Percentiles rank a stretch among this genome's conserved stretches.
phyloP scores from a whole-genome alignment of 2,888 invertebrate genomes.

The Caenorhabditis sulstoni region DNA sequence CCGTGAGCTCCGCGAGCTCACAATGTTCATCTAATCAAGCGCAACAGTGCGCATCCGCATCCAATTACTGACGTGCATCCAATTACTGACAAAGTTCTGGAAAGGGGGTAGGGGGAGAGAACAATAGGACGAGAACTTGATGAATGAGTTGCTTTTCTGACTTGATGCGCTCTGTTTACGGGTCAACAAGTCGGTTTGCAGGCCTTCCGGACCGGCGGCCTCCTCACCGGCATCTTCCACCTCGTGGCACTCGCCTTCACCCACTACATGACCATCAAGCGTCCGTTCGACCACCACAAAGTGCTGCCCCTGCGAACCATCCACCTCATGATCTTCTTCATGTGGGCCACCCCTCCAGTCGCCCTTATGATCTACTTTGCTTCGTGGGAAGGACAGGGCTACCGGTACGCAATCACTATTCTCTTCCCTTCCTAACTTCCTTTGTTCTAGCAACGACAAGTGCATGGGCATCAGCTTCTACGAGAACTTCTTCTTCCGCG shows the following conservation, averaged over 20 bases:
- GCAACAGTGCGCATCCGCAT: constrained; percentile 18
- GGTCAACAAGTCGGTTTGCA: constrained; percentile 30
- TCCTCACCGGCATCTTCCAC: constrained; percentile 85
- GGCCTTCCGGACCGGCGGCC: constrained; percentile 84
- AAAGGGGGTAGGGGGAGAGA: background rate
- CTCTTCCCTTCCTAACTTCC: too few relatives aligned
- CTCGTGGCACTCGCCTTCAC: constrained; percentile 85
- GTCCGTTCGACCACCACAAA: constrained; percentile 85
- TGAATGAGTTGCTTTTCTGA: constrained; percentile 6
- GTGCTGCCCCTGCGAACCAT: constrained; percentile 58
- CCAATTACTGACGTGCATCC: constrained; percentile 15
- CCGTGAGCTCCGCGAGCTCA: constrained; percentile 4
- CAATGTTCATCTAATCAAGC: constrained; percentile 20
- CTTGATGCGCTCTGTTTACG: background rate
- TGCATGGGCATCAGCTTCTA: constrained; percentile 66
- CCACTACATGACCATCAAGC: constrained; percentile 85
- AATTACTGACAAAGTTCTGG: too few relatives aligned
- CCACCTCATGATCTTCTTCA: constrained; percentile 82
- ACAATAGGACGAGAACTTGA: constrained; percentile 4
- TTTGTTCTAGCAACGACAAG: constrained; percentile 54
- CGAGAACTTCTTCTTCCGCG: constrained; percentile 70
- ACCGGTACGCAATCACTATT: constrained; percentile 38
- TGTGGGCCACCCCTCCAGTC: constrained; percentile 84
- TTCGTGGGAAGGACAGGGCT: constrained; percentile 82
- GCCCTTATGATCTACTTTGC: constrained; percentile 83